Conservation (phyloP, 2,888 invertebrate genomes). For the Bombylius discolor region DNA sequence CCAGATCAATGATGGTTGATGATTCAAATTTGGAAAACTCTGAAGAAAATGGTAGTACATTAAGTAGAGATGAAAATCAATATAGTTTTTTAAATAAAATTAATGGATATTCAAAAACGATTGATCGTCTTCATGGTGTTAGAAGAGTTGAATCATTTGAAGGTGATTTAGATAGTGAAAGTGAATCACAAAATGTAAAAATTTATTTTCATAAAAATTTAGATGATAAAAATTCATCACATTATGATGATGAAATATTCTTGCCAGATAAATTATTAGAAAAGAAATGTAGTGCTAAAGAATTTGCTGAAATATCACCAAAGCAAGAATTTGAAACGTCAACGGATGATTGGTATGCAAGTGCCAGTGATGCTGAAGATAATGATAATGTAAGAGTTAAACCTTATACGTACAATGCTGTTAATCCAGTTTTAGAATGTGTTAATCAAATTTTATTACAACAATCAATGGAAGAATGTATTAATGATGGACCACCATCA, state of each 20-base stretch:
- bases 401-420: slow-evolving; percentile 39
- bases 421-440: slow-evolving; percentile 74
- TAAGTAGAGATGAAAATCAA: slow-evolving; percentile 28
- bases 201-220: slow-evolving; percentile 15
- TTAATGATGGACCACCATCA: slow-evolving; percentile 18
- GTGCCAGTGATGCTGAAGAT: slow-evolving; percentile 65
- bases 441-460: slow-evolving; percentile 71
- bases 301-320: slow-evolving; percentile 31
- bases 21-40: slow-evolving; percentile 27
- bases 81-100: slow-evolving; percentile 23
- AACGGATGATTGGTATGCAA: slow-evolving; percentile 65
- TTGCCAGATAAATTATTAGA: not conserved
- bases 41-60: slow-evolving; percentile 28
- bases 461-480: slow-evolving; percentile 47
- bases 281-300: slow-evolving; percentile 15
- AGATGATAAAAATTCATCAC: slow-evolving; percentile 5
- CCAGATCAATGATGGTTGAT: slow-evolving; percentile 31
- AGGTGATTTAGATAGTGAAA: slow-evolving; percentile 22
- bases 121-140: slow-evolving; percentile 45
- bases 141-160: slow-evolving; percentile 37
- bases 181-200: slow-evolving; percentile 14
- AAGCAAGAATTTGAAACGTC: slow-evolving; percentile 33
- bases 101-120: slow-evolving; percentile 42
- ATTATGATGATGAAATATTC: slow-evolving; percentile 12
- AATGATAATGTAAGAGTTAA: slow-evolving; percentile 21